Evolutionary conservation across 2,113 vertebrate genomes (phyloP), one percentile per base, ranked within the genome.

Genomic region (Bambusicola thoracicus): DNA sequence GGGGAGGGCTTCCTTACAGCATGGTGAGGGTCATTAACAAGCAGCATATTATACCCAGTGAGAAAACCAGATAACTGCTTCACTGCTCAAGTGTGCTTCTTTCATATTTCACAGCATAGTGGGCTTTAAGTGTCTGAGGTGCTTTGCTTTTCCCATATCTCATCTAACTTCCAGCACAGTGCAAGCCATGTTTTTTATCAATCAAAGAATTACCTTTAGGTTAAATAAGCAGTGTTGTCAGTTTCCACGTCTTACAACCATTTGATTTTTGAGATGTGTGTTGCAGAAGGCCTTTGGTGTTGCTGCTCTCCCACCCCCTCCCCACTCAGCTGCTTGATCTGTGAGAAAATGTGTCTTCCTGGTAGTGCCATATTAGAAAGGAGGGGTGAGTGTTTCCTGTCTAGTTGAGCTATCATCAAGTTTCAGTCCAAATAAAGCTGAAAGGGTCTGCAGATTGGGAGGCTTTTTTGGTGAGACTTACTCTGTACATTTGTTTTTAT

Each of bases 401-500:
- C 95, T 95, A 87, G 92, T 25, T 70, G 76, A 85, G 76, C 94
- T 96, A 87, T 97, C 94, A 95, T 97, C 97, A 95, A 76, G 86
- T 97, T 97, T 97, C 97, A 97, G 89, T 97, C 90, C 97, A 98
- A 97, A 98, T 96, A 97, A 97, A 97, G 94, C 96, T 97, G 85
- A 93, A 91, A 97, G 89, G 51, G 65, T 85, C 94, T 96, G 87
- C 76, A 92, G 92, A 88, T 92, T 70, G 84, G 80, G 74, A 95
- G 43, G 69, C 67, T 84, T 94, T 96, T 93, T 94, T 97, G 95
- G 93, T 81, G 93, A 97, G 96, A 94, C 87, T 93, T 65, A 63
- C 78, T 89, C 90, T 81, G 72, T 89, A 88, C 96, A 97, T 97
- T 97, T 98, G 97, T 97, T 98, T 97, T 97, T 88, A 77, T 96